Conservation (phyloP, 2,888 invertebrate species). For the Dynastes hyllus region DNA sequence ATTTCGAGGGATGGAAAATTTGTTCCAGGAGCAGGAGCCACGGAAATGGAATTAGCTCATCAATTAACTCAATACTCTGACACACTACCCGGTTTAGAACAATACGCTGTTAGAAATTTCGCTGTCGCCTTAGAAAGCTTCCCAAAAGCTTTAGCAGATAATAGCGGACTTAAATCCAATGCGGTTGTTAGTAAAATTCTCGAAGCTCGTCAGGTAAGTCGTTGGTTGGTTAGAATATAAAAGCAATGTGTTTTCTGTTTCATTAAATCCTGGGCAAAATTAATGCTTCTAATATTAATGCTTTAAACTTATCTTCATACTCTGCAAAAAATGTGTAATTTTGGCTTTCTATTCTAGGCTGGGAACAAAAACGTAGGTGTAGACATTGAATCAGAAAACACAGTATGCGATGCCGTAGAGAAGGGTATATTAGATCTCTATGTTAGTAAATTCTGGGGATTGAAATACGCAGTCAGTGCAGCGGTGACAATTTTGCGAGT, state of each 20-base stretch:
- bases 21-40: conserved; percentile 95
- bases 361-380: conserved; percentile 86
- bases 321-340: background rate
- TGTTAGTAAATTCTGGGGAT: conserved; percentile 91
- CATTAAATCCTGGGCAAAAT: background rate
- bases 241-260: conserved; percentile 27
- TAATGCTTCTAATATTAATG: too few relatives aligned
- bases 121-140: conserved; percentile 91
- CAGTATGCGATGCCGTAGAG: conserved; percentile 83
- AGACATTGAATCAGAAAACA: conserved; percentile 88
- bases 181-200: conserved; percentile 92
- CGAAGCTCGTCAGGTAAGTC: conserved; percentile 88
- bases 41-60: conserved; percentile 94
- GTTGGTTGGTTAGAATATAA: conserved; percentile 40
- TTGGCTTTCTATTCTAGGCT: conserved; percentile 70
- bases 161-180: conserved; percentile 92
- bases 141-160: conserved; percentile 95
- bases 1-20: conserved; percentile 74
- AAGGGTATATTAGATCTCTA: conserved; percentile 89
- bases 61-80: conserved; percentile 91
- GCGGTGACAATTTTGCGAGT: conserved; percentile 94
- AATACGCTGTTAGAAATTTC: conserved; percentile 97
- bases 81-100: conserved; percentile 94
- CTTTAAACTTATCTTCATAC: too few relatives aligned
- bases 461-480: conserved; percentile 96